Evolutionary conservation across 2,797 vertebrate species (phyloP), one percentile per base, ranked within the genome.

Genomic region (Gallinago solitaria): DNA sequence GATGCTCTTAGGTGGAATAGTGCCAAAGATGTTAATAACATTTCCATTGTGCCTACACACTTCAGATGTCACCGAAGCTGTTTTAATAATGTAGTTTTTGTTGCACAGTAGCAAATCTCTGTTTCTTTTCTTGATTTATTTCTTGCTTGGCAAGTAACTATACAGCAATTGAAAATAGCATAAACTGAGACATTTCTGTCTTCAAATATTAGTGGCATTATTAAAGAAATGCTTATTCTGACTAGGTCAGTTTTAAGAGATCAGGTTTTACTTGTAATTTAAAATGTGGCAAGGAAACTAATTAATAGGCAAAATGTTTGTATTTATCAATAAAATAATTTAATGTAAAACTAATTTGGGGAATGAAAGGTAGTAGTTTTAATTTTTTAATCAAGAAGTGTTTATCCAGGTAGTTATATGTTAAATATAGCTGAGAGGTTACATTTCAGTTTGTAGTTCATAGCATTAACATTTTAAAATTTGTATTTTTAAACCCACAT

Each of bases 31-130:
- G 7, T 93, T 90, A 87, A 81, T 93, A 85, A 91, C 60, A 27
- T 93, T 95, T 94, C 81, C 41, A 77, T 92, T 96, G 86, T 96
- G 83, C 64, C 88, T 88, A 32, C 74, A 70, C 28, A 16, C 67
- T 94, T 91, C 80, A 57, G 33, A 47, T 95, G 45, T 89, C 77
- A 61, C 39, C 57, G 47, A 74, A 95, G 39, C 65, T 87, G 77
- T 77, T 92, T 80, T 68, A 68, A 71, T 93, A 93, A 47, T 5
- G 9, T 35, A 15, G 28, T 3, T 90, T 89, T 88, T 93, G 74
- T 73, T 83, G 41, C 56, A 83, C 41, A 39, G 70, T 93, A 94
- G 57, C 56, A 80, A 76, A 48, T 84, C 16, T 74, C n/a, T 41
- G 24, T 69, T 92, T 87, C 14, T 71, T 73, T 90, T 93, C 70